Percentiles rank a stretch among this genome's conserved stretches.
Evolutionary conservation across 2,888 invertebrate species (phyloP).

Genomic region (Lucinisca nassula): DNA sequence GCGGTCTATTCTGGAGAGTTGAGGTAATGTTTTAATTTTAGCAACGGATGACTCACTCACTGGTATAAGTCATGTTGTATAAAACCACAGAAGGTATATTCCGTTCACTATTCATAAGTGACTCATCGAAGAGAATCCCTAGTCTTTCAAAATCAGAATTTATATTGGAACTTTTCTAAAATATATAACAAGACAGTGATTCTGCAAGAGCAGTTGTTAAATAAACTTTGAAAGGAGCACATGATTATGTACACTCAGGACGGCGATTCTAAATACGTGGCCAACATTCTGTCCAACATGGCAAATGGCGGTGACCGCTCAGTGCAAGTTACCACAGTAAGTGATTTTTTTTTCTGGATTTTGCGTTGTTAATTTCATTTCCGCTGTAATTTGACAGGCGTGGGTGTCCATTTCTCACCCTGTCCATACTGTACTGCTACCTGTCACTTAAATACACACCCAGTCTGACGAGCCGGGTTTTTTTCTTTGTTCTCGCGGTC

Average conservation of each 20-base stretch:
- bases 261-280: slow-evolving; percentile 86
- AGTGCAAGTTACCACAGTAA: slow-evolving; percentile 70
- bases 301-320: slow-evolving; percentile 83
- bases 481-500: slow-evolving; percentile 52
- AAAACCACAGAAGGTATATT: slow-evolving; percentile 69
- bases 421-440: background rate
- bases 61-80: slow-evolving; percentile 60
- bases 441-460: background rate
- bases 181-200: background rate
- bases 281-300: slow-evolving; percentile 87
- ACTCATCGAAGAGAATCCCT: slow-evolving; percentile 63
- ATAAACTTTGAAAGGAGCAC: background rate
- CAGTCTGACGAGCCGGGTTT: background rate
- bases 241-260: slow-evolving; percentile 66
- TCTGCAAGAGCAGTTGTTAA: background rate
- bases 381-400: background rate
- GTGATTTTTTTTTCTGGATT: slow-evolving; percentile 49
- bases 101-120: slow-evolving; percentile 58
- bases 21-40: slow-evolving; percentile 67
- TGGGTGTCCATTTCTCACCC: slow-evolving; percentile 10
- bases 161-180: background rate
- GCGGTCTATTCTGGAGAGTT: slow-evolving; percentile 13
- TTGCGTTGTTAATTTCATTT: slow-evolving; percentile 6
- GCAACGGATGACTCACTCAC: slow-evolving; percentile 57
- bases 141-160: background rate